These are phyloP conservation scores for Carettochelys insculpta DNA, from an alignment of 2,113 vertebrate genomes.

Conservation along the genomic window DNA sequence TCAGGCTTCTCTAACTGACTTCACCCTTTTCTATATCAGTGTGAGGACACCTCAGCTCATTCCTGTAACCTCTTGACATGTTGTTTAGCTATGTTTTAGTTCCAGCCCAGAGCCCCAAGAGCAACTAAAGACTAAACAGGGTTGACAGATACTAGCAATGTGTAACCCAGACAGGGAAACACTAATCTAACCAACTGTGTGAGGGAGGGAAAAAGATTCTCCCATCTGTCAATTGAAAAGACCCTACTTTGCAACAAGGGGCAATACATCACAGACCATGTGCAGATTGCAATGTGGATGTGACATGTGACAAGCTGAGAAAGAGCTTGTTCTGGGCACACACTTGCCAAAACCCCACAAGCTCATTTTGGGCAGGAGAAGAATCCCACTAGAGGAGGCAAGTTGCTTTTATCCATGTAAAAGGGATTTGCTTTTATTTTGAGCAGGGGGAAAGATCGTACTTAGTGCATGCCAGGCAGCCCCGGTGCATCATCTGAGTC, in stretches of 20 bases:
- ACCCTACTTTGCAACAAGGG: neutral
- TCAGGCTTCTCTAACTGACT: neutral
- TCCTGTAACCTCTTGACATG: neutral
- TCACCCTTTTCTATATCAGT: neutral
- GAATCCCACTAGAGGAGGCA: too few relatives aligned
- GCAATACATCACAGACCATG: neutral
- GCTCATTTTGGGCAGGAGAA: neutral
- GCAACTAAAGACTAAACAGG: slow-evolving; percentile 39
- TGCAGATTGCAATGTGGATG: neutral
- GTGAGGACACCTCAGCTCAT: neutral
- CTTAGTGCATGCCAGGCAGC: neutral
- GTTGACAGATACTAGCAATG: slow-evolving; percentile 40
- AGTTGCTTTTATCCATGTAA: too few relatives aligned
- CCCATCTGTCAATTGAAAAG: neutral
- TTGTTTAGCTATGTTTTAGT: neutral
- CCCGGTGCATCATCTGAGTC: neutral
- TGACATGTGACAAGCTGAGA: neutral
- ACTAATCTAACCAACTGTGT: slow-evolving; percentile 27
- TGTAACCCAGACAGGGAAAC: slow-evolving; percentile 20
- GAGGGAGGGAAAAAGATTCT: neutral
- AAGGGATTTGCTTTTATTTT: neutral
- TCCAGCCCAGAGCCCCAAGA: neutral
- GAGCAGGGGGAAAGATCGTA: neutral
- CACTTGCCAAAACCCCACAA: neutral
- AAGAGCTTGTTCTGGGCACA: neutral